Conservation (phyloP, 2,888 invertebrate species). For the Oscheius onirici region DNA sequence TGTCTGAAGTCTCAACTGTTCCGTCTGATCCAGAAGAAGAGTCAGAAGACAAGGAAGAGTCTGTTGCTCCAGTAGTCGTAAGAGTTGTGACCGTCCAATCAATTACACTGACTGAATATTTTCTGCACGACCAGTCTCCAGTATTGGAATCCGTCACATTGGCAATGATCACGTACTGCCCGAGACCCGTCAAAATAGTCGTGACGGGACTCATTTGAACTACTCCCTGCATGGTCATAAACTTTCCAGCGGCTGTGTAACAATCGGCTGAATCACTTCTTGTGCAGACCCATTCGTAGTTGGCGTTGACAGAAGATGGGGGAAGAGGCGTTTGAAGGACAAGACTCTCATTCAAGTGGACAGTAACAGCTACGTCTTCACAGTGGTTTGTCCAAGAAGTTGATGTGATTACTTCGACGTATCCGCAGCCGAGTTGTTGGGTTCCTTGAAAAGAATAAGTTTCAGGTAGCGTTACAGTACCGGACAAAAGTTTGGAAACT, state of each 20-base stretch:
- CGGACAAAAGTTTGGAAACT: too few relatives aligned
- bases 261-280: background rate
- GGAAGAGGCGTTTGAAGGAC: background rate
- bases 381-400: conserved; percentile 1
- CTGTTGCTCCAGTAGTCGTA: background rate
- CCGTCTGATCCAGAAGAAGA: background rate
- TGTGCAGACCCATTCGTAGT: conserved; percentile 12
- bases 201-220: background rate
- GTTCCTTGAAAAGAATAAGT: too few relatives aligned
- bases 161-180: background rate
- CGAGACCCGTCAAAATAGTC: conserved; percentile 7
- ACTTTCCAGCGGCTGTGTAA: background rate
- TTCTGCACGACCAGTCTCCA: conserved; percentile 8
- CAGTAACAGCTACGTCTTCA: background rate
- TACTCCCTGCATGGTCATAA: background rate
- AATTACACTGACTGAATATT: conserved; percentile 1
- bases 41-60: background rate
- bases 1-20: background rate
- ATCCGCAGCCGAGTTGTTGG: conserved; percentile 10
- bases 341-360: background rate
- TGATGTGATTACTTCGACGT: background rate
- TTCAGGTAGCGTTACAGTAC: too few relatives aligned
- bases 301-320: background rate
- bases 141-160: background rate
- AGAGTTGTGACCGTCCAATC: background rate